Conservation (phyloP, 2,888 invertebrate genomes). For the Philaethria dido region DNA sequence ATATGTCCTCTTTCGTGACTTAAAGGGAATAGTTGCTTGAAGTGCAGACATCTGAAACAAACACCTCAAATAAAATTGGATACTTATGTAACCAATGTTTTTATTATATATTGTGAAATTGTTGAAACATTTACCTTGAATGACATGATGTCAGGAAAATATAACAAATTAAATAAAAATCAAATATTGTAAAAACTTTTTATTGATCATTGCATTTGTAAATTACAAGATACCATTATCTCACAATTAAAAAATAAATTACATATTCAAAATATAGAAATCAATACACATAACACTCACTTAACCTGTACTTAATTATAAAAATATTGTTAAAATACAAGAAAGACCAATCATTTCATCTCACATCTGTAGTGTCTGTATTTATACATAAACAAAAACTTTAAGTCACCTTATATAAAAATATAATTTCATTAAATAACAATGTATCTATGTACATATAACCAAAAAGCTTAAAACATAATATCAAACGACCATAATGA, state of each 20-base stretch:
- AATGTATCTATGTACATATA: slow-evolving; percentile 30
- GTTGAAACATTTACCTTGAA: slow-evolving; percentile 17
- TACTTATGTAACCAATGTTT: neutral
- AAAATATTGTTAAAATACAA: slow-evolving; percentile 7
- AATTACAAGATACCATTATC: slow-evolving; percentile 25
- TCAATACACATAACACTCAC: slow-evolving; percentile 19
- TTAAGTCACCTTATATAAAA: slow-evolving; percentile 40
- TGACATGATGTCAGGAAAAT: neutral
- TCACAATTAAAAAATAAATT: slow-evolving; percentile 28
- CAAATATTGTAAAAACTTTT: slow-evolving; percentile 18
- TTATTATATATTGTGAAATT: neutral
- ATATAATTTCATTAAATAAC: slow-evolving; percentile 33
- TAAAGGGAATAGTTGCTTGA: slow-evolving; percentile 79
- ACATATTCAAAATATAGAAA: slow-evolving; percentile 22
- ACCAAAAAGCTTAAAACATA: slow-evolving; percentile 34
- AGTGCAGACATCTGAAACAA: slow-evolving; percentile 68
- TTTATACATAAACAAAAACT: slow-evolving; percentile 19
- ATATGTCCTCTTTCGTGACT: slow-evolving; percentile 72
- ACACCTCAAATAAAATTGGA: neutral
- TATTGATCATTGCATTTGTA: slow-evolving; percentile 32
- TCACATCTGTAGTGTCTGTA: neutral
- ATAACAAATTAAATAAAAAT: slow-evolving; percentile 19
- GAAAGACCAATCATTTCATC: neutral
- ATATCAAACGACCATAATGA: slow-evolving; percentile 5
- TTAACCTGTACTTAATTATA: slow-evolving; percentile 5